Conservation (phyloP, 2,113 vertebrate genomes). For the Muntiacus muntjak region DNA sequence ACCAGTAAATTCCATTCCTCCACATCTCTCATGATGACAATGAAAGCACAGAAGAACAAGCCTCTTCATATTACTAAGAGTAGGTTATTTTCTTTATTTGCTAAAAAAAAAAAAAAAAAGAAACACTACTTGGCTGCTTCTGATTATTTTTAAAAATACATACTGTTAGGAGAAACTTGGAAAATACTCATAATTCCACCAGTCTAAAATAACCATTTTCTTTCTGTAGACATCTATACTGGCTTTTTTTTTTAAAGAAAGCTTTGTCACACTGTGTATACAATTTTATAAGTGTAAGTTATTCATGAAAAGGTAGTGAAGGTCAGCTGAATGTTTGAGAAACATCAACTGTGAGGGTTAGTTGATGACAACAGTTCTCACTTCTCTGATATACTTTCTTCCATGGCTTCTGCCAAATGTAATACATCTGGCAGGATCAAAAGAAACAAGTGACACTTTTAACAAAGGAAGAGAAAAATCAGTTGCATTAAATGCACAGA, state of each 20-base stretch:
- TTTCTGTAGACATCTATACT: neutral
- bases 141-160: neutral
- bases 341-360: conserved; percentile 24
- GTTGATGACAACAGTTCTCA: conserved; percentile 28
- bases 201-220: neutral
- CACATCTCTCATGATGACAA: neutral
- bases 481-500: neutral
- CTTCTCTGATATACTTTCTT: conserved; percentile 41
- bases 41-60: neutral
- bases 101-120: neutral
- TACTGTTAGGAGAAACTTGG: neutral
- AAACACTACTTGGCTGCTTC: neutral
- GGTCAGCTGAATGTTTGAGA: conserved; percentile 29
- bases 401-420: conserved; percentile 29
- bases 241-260: neutral
- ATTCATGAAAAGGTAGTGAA: conserved; percentile 17
- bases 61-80: neutral
- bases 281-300: neutral
- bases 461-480: neutral
- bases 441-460: conserved; percentile 3
- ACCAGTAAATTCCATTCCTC: conserved; percentile 37
- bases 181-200: neutral
- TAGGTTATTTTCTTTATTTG: neutral
- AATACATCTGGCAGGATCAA: conserved; percentile 42
- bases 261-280: neutral